These are phyloP conservation scores for Sander vitreus DNA, from an alignment of 2,113 vertebrate genomes.

Conservation along the genomic window DNA sequence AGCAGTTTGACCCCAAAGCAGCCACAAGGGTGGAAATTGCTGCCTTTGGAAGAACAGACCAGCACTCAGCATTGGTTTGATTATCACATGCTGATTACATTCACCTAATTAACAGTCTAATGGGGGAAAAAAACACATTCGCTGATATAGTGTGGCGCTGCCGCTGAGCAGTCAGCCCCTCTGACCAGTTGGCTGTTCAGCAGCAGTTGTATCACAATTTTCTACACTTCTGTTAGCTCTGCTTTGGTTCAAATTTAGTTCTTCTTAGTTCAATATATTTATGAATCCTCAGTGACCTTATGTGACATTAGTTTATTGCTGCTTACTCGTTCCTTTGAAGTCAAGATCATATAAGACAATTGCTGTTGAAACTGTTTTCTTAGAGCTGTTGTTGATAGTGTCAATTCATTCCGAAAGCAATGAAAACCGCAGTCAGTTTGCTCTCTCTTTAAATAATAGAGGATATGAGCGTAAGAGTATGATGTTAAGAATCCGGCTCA, in stretches of 20 bases:
- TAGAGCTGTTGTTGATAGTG: constrained; percentile 11
- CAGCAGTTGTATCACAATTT: constrained; percentile 27
- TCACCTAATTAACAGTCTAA: constrained; percentile 76
- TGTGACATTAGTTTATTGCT: neutral
- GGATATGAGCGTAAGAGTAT: constrained; percentile 36
- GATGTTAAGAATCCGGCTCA: constrained; percentile 48
- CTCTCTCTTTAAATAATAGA: constrained; percentile 49
- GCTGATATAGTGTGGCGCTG: constrained; percentile 12
- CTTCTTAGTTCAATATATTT: neutral
- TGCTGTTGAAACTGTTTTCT: constrained; percentile 6
- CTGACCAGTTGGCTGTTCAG: constrained; percentile 26
- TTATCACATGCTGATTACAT: constrained; percentile 72
- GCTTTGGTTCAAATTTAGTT: neutral
- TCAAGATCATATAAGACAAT: neutral
- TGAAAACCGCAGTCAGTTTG: neutral
- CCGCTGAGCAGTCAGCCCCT: constrained; percentile 30
- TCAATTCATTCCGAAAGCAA: neutral
- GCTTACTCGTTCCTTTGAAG: constrained; percentile 3
- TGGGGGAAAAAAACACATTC: constrained; percentile 34
- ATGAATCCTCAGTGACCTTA: neutral
- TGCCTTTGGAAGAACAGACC: constrained; percentile 68
- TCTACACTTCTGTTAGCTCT: constrained; percentile 3
- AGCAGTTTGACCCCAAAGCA: constrained; percentile 63
- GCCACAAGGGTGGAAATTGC: constrained; percentile 63
- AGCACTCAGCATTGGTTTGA: constrained; percentile 64